Base-by-base conservation (phyloP, 2,888 invertebrate genomes). In the Nowickia ferox region DNA sequence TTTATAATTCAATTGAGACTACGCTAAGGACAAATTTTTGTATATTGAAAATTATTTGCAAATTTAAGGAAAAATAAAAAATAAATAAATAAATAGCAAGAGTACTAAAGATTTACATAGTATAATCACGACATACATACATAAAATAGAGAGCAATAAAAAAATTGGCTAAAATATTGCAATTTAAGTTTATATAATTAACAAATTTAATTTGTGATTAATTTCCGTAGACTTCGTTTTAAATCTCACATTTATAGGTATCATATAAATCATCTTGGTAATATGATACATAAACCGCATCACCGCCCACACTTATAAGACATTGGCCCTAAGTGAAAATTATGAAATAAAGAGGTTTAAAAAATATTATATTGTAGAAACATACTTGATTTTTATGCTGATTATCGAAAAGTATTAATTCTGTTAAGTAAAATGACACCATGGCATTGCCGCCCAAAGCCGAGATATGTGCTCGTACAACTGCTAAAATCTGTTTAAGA, bases 361-460 rank as follows among this genome's bases (percentile, higher is more conserved):
- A 30, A 22, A 22, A 81, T 5, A 40, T 10, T 42, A 48, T 46
- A 19, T 22, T 19, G 9, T 19, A 19, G 38, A 42, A 61, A 66
- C 57, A 92, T 93, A 98, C 98, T 95, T 99, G 99, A 93, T 98
- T 99, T 93, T 98, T 98, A 92, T 98, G 98, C 87, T 97, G 96
- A 93, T 97, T 98, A 92, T 98, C 97, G 84, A 97, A 95, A 55
- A 99, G 93, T 90, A 98, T 96, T 88, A 98, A 96, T 93, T 99
- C 97, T 11, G 96, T 97, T 95, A 98, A 96, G 92, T 97, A 97
- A 93, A 97, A 98, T 0, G 98, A 97, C 0, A 98, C 97, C 94
- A 99, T 96, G 1, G 98, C 98, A 93, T 99, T 98, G 5, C 99
- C 99, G 40, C 98, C 98, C 46, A 99, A 93, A 0, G 98, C 97